Conservation (phyloP, 2,797 vertebrate genomes). For the Mus minutoides region DNA sequence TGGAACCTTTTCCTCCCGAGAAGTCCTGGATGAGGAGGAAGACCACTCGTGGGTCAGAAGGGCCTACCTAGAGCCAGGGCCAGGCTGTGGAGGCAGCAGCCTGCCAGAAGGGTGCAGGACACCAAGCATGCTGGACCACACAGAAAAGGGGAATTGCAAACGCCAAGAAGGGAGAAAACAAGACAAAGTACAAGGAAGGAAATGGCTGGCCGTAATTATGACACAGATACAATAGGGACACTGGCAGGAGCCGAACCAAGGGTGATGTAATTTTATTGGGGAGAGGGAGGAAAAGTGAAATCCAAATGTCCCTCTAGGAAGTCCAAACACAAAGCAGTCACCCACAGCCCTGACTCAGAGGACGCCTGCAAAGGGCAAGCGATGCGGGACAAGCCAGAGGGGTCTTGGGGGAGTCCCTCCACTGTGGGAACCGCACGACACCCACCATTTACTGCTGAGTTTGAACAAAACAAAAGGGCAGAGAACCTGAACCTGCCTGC, state of each 20-base stretch:
- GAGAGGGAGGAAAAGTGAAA: neutral
- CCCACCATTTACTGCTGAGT: accelerated
- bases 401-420: accelerated
- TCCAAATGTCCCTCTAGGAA: neutral
- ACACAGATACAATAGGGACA: neutral
- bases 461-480: neutral
- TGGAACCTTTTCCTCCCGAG: neutral
- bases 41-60: neutral
- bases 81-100: neutral
- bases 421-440: neutral
- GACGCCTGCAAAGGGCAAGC: neutral
- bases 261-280: neutral
- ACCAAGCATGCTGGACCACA: too few relatives aligned
- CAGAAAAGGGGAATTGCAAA: neutral
- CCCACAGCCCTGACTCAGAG: neutral
- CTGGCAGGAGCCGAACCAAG: neutral
- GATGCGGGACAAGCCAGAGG: neutral
- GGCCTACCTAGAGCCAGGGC: neutral
- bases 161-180: neutral
- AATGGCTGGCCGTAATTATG: neutral
- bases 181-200: neutral
- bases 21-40: neutral
- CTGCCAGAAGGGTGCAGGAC: neutral
- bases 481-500: neutral
- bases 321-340: neutral